Conservation (phyloP, 1,140 invertebrate genomes). For the Papilio xuthus region DNA sequence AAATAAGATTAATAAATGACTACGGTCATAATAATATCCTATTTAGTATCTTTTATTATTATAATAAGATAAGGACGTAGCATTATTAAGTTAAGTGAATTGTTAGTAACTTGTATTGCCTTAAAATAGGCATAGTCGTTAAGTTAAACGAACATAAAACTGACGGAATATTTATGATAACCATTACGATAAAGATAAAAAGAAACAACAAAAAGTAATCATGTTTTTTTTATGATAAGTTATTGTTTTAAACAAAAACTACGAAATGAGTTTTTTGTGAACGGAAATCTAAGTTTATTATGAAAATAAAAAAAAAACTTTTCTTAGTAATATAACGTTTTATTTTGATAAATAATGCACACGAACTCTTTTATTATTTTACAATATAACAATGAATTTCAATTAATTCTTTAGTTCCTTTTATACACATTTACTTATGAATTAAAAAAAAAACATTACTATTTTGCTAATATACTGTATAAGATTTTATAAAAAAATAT, state of each 20-base stretch:
- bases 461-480: too few species aligned
- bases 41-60: background rate
- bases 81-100: background rate
- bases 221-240: background rate
- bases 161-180: background rate
- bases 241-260: background rate
- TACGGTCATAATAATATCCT: too few species aligned
- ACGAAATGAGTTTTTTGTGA: background rate
- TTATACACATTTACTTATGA: too few species aligned
- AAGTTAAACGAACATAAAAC: background rate
- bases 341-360: too few species aligned
- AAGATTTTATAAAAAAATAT: too few species aligned
- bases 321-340: too few species aligned
- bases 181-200: background rate
- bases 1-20: too few species aligned
- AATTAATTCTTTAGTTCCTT: too few species aligned
- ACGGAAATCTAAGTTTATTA: background rate
- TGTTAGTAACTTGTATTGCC: background rate
- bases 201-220: background rate
- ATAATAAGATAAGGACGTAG: slow-evolving; percentile 4
- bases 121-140: background rate
- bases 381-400: too few species aligned
- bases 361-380: too few species aligned
- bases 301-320: too few species aligned
- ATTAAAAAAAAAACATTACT: too few species aligned